A percentile compares a stretch with the other conserved stretches of the same genome.
phyloP scores from a whole-genome alignment of 2,888 invertebrate species.

The Melinaea menophilus region DNA sequence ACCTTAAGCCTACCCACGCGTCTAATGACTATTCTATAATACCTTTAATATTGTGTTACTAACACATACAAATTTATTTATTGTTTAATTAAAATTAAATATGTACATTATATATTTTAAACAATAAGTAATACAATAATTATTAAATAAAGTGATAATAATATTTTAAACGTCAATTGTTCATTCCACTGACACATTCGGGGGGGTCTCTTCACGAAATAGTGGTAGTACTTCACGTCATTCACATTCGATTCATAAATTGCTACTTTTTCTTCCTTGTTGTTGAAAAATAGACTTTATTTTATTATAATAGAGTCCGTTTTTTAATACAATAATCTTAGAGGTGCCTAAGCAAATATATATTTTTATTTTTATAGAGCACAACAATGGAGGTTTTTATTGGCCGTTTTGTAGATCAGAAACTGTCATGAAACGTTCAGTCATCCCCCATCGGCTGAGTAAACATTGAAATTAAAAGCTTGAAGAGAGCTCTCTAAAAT shows the following conservation, averaged over 20 bases:
- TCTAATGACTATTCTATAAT: not conserved
- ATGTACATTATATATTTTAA: no score
- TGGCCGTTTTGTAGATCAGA: constrained; percentile 69
- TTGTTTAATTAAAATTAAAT: no score
- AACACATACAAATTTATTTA: no score
- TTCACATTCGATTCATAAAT: constrained; percentile 41
- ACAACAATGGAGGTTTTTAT: constrained; percentile 65
- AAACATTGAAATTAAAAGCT: constrained; percentile 49
- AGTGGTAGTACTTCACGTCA: constrained; percentile 46
- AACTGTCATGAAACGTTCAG: constrained; percentile 65
- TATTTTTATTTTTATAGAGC: constrained; percentile 55
- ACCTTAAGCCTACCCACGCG: constrained; percentile 38
- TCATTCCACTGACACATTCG: constrained; percentile 33
- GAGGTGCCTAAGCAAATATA: constrained; percentile 49
- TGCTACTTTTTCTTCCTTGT: constrained; percentile 21
- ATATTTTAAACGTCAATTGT: constrained; percentile 23
- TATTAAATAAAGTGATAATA: constrained; percentile 4
- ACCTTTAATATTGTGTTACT: constrained; percentile 5
- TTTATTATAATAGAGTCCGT: constrained; percentile 26
- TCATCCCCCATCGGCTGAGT: constrained; percentile 64
- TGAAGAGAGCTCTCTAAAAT: constrained; percentile 9
- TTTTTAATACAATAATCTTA: constrained; percentile 22
- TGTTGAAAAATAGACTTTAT: constrained; percentile 35
- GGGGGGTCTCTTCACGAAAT: constrained; percentile 52
- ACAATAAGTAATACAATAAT: no score